Percentiles rank a stretch among this genome's conserved stretches.
Evolutionary conservation across 1,140 invertebrate genomes (phyloP).

Genomic region (Elymnias hypermnestra): DNA sequence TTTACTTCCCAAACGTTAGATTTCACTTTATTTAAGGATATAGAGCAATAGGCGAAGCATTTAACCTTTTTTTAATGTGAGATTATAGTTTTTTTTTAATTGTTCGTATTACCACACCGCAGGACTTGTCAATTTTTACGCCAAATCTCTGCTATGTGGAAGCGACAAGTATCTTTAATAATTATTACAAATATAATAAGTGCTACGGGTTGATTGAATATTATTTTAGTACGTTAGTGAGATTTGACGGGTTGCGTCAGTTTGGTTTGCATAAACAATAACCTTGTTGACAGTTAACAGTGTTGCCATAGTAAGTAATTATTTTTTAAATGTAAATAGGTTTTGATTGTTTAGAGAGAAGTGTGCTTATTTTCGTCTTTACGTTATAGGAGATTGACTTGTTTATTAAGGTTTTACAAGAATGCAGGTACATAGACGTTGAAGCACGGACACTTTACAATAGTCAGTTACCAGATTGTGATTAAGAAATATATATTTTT

Average conservation of each 20-base stretch:
- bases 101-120: conserved; percentile 34
- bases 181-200: conserved; percentile 25
- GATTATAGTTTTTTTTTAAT: conserved; percentile 28
- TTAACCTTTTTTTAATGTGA: conserved; percentile 68
- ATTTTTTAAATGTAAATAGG: conserved; percentile 70
- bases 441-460: conserved; percentile 52
- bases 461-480: conserved; percentile 67
- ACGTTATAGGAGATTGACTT: conserved; percentile 42
- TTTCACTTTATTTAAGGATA: conserved; percentile 65
- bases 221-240: conserved; percentile 62
- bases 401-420: conserved; percentile 55
- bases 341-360: conserved; percentile 61
- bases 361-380: conserved; percentile 63
- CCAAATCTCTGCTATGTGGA: conserved; percentile 10
- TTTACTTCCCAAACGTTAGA: conserved; percentile 68
- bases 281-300: conserved; percentile 70
- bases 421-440: conserved; percentile 38
- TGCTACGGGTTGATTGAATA: conserved; percentile 59
- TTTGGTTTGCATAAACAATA: conserved; percentile 64
- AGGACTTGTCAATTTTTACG: conserved; percentile 1
- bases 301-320: conserved; percentile 72
- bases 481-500: conserved; percentile 65
- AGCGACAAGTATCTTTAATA: background rate
- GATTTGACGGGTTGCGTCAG: conserved; percentile 47
- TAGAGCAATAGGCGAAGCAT: conserved; percentile 67